Conservation (phyloP, 2,797 vertebrate genomes). For the Myiotriccus ornatus region DNA sequence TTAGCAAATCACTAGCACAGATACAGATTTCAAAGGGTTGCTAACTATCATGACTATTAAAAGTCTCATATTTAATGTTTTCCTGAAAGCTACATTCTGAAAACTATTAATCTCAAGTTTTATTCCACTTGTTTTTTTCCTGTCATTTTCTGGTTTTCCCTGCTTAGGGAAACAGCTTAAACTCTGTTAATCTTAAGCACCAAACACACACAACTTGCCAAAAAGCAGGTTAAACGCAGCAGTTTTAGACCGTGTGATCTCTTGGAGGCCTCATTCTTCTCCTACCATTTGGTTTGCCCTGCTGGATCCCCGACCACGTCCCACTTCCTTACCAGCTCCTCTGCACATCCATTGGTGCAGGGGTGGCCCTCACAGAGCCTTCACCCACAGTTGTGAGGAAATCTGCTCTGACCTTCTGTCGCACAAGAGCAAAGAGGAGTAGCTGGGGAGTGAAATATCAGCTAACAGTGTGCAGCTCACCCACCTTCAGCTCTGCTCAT, state of each 20-base stretch:
- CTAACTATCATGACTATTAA: background rate
- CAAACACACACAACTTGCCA: background rate
- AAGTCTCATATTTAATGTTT: background rate
- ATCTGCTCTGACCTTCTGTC: conserved; percentile 21
- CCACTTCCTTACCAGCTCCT: background rate
- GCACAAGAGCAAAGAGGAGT: background rate
- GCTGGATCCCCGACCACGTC: accelerated
- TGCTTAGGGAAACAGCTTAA: background rate
- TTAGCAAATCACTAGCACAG: background rate
- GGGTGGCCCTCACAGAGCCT: background rate
- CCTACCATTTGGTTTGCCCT: background rate
- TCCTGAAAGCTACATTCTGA: background rate
- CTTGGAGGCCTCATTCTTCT: background rate
- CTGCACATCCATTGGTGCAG: background rate
- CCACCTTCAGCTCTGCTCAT: background rate
- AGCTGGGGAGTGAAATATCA: conserved; percentile 1
- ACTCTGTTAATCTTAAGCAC: background rate
- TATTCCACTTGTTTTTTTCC: background rate
- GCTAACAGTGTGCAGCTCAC: background rate
- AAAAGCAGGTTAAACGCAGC: background rate
- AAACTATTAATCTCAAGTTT: background rate
- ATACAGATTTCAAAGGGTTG: background rate
- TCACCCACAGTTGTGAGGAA: background rate
- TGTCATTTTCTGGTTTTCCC: background rate
- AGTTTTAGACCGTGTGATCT: background rate